These are phyloP conservation scores for Falco peregrinus DNA, from an alignment of 2,797 vertebrate species.

Conservation along the genomic window DNA sequence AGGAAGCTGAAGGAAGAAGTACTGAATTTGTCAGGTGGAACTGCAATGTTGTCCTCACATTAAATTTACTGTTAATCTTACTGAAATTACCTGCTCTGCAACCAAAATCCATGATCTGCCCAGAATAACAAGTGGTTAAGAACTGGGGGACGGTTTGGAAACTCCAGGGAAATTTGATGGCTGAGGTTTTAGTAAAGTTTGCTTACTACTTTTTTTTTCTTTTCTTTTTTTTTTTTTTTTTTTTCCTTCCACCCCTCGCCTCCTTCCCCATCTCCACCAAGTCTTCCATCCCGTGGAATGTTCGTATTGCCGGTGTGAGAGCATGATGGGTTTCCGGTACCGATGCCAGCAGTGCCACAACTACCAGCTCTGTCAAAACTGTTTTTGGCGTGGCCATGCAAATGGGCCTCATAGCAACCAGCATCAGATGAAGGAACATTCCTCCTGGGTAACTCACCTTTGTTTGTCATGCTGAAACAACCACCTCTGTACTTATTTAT, in stretches of 20 bases:
- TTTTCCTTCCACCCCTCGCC: too few relatives aligned
- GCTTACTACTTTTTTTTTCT: not conserved
- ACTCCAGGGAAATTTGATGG: not conserved
- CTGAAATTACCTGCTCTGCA: not conserved
- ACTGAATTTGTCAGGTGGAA: not conserved
- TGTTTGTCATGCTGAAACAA: not conserved
- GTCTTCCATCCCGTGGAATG: constrained; percentile 99
- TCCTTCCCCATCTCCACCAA: not conserved
- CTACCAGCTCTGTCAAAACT: constrained; percentile 98
- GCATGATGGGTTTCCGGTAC: constrained; percentile 99
- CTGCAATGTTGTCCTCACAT: not conserved
- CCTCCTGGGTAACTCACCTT: constrained; percentile 88
- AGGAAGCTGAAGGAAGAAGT: not conserved
- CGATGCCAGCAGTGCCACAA: constrained; percentile 99
- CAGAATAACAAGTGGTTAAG: too few relatives aligned
- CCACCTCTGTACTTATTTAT: not conserved
- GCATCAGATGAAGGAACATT: constrained; percentile 99
- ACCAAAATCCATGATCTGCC: not conserved
- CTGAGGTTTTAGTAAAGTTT: not conserved
- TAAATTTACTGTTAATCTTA: too few relatives aligned
- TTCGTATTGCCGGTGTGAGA: constrained; percentile 95
- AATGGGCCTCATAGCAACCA: constrained; percentile 97
- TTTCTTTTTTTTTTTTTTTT: too few relatives aligned
- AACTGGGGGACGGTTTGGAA: not conserved
- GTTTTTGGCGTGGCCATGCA: constrained; percentile 97